Evolutionary conservation across 92 coral and sea anemone genomes (phyloP), one percentile per base, ranked within the genome.

Genomic region (Micromussa lordhowensis): DNA sequence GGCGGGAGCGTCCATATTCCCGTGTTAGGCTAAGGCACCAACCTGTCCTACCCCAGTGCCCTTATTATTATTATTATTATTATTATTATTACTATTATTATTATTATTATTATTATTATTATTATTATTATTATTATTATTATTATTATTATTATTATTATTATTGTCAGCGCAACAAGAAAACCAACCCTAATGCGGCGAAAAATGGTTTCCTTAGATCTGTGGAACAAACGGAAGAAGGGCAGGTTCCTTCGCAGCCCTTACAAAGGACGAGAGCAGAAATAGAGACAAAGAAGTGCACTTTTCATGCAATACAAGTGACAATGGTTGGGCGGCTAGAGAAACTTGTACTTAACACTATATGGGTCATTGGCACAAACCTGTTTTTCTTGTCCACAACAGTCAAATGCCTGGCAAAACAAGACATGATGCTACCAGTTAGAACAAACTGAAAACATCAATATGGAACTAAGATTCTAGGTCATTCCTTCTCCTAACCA

Each of bases 301-400:
- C 51, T 44, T 44, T 0, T 11, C 51, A 44, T 44, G 12, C 13
- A 44, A 44, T 44, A 8, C 51, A 44, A 44, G 51, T 44, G 51
- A 59, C n/a, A 58, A 4, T 4, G 3, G 24, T 59, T 14, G 19
- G 66, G 66, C 5, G 66, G 5, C 7, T 21, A 19, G 24, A 18
- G 64, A 54, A 54, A 13, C 59, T 58, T 40, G 30, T 77, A 8
- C 21, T 77, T 13, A 26, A 4, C 8, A 34, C 21, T 36, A 53
- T 17, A n/a, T n/a, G 38, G 7, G 36, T 6, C 35, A 21, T 18
- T 5, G 44, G 0, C 32, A 18, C 86, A 31, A 29, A 96, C 99
- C 99, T 92, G 91, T 96, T 96, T 63, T 82, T 90, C 82, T 94
- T 88, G 88, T 92, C 98, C 77, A 96, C 99, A 15, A 96, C 96